Base-by-base conservation (phyloP, 2,797 vertebrate genomes). In the Argentina silus region DNA sequence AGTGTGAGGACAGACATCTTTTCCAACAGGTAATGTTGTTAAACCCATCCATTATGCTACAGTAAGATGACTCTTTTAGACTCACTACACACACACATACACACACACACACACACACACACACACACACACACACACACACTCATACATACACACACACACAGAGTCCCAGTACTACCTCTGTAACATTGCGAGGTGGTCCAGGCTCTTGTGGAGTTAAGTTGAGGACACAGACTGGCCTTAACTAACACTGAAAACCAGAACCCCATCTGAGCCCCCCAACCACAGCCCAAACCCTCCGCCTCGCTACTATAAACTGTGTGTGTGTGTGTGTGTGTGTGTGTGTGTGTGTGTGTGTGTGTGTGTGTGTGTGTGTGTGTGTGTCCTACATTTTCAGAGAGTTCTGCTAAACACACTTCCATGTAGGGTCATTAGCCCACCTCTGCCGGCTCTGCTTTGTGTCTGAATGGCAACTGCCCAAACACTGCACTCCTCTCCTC, bases 371-470 rank as follows among this genome's bases (percentile, higher is more conserved):
- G 75, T 65, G 75, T 9, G 62, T 5, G 60, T 44, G 60, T 21
- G 43, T 44, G 10, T 11, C 43, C 78, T 69, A 81, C 78, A 83
- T 89, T 89, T 85, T 42, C 36, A 70, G 69, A 89, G 87, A 82
- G 81, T 87, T 85, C 79, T 90, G 88, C 85, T 87, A 89, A 92
- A 91, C 83, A 90, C 86, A 87, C 75, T 89, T 86, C 91, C 91
- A 91, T 93, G 87, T 91, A 93, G 87, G 92, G 91, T 92, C 83
- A 93, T 88, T 81, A 87, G 84, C 81, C 84, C 78, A 82, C 86
- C 82, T 90, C 72, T 72, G 79, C 83, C 64, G 81, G 88, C 86
- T 93, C 93, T 93, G 91, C 84, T 93, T 91, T 90, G 82, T 92
- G 88, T 92, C 89, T 85, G 82, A 82, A 82, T 91, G 91, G 88